Percentiles rank a stretch among this genome's conserved stretches.
Evolutionary conservation across 2,888 invertebrate genomes (phyloP).

Genomic region (Himalopsyche anomala): DNA sequence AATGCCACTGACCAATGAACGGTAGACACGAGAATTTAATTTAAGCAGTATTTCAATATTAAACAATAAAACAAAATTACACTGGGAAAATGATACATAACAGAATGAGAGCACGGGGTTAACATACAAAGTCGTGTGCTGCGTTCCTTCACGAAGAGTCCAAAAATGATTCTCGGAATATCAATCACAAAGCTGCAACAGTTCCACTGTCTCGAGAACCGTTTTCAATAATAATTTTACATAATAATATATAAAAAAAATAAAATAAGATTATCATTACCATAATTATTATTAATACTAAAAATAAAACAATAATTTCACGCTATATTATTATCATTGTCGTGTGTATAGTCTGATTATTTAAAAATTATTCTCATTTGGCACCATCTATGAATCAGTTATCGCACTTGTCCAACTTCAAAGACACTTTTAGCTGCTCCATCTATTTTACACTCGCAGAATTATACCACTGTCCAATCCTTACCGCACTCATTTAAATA

Average conservation of each 20-base stretch:
- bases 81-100: constrained; percentile 1
- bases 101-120: not conserved
- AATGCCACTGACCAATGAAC: too few relatives aligned
- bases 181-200: constrained; percentile 43
- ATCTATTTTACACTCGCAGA: not conserved
- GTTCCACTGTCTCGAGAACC: constrained; percentile 24
- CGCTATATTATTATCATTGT: constrained; percentile 43
- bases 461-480: not conserved
- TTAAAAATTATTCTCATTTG: constrained; percentile 39
- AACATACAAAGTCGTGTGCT: not conserved
- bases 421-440: constrained; percentile 42
- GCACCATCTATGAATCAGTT: constrained; percentile 43
- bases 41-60: too few relatives aligned
- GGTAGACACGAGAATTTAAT: too few relatives aligned
- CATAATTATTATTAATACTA: constrained; percentile 38
- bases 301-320: constrained; percentile 36
- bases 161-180: constrained; percentile 19
- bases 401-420: constrained; percentile 27
- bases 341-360: constrained; percentile 24
- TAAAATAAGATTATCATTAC: constrained; percentile 31
- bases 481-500: too few relatives aligned
- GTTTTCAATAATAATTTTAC: constrained; percentile 32
- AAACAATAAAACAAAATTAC: not conserved
- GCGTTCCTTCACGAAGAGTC: not conserved
- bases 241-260: constrained; percentile 8